Conservation (phyloP, 2,888 invertebrate species). For the Caenorhabditis uteleia region DNA sequence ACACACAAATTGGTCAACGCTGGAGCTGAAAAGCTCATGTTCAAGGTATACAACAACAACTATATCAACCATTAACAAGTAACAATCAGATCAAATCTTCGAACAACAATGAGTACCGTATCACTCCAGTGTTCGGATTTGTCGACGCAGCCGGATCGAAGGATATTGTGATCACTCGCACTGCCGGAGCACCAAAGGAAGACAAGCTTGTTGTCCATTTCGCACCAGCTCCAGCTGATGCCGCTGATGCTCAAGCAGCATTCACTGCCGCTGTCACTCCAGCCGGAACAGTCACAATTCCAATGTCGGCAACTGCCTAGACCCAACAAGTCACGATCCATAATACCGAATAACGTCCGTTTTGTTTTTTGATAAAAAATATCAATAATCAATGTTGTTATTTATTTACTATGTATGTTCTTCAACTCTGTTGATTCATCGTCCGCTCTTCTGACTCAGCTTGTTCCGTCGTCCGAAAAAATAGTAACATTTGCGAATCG, state of each 20-base stretch:
- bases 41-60: too few species aligned
- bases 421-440: too few species aligned
- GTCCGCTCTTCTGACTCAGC: too few species aligned
- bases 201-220: constrained; percentile 45
- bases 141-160: constrained; percentile 42
- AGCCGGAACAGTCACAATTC: constrained; percentile 34
- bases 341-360: too few species aligned
- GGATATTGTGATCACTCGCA: constrained; percentile 40
- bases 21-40: constrained; percentile 36
- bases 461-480: too few species aligned
- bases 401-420: too few species aligned
- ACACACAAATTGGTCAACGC: constrained; percentile 33
- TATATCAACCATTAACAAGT: too few species aligned
- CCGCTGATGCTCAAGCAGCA: constrained; percentile 42
- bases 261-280: constrained; percentile 31
- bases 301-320: constrained; percentile 37
- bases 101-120: constrained; percentile 51
- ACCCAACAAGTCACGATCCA: too few species aligned
- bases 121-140: constrained; percentile 56
- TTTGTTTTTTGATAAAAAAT: too few species aligned
- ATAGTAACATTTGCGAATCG: too few species aligned
- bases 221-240: constrained; percentile 40
- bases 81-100: constrained; percentile 51
- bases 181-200: constrained; percentile 38
- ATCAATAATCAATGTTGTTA: too few species aligned